Evolutionary conservation across 2,113 vertebrate genomes (phyloP), one percentile per base, ranked within the genome.

Genomic region (Prunella himalayana): DNA sequence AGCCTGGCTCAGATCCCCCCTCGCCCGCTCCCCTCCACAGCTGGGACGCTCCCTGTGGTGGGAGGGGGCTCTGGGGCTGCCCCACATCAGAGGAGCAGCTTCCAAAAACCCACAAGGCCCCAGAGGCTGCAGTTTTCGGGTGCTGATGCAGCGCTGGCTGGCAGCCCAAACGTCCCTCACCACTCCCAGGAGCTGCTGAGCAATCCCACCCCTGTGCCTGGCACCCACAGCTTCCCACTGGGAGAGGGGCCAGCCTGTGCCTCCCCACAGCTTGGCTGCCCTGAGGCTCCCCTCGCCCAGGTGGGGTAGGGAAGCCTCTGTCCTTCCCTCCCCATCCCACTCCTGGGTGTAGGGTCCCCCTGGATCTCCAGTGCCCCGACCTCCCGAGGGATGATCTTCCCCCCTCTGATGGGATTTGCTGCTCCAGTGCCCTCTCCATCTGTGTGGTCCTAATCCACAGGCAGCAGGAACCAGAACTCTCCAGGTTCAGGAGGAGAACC

Each of bases 251-350:
- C 75, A 42, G 18, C 42, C 27, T 7, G 2, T 14, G 47, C n/a
- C 27, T 33, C 30, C n/a, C 69, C 54, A 54, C 37, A 23, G 42
- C 51, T 18, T 0, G 1, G 24, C 73, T 11, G 37, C 22, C 14
- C 28, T 0, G 0, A 11, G 13, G 33, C 15, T 47, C 30, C 41
- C 45, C 45, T 50, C 0, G 0, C 15, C 27, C 61, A 15, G 51
- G 1, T 14, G 51, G 61, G 28, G 20, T 1, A 4, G 42, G 39
- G 25, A n/a, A 44, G 9, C 3, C 1, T 9, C 1, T 2, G 17
- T 57, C 27, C 42, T 65, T n/a, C 41, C 44, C 23, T 51, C 47
- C 35, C 42, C 4, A 33, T 45, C 37, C 41, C 1, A 0, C 19
- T 59, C 37, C 49, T 17, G 19, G 24, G 27, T 20, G 37, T 12